These are phyloP conservation scores for Tetramorium bicarinatum DNA, from an alignment of 2,888 invertebrate genomes.

Conservation along the genomic window DNA sequence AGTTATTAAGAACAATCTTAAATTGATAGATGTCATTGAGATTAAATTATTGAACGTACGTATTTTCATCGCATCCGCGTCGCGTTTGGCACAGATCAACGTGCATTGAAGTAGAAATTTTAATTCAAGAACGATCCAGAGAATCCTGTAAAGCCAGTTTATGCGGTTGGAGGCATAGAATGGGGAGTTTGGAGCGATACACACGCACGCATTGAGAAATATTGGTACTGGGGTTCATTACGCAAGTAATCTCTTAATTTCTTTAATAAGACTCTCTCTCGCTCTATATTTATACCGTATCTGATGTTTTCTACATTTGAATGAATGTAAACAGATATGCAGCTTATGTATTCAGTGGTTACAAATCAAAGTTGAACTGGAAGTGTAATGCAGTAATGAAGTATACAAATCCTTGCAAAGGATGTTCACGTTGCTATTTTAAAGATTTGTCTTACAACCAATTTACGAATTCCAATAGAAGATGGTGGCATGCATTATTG, in stretches of 20 bases:
- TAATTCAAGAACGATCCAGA: conserved; percentile 80
- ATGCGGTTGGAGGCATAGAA: conserved; percentile 92
- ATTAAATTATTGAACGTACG: conserved; percentile 88
- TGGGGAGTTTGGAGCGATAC: conserved; percentile 96
- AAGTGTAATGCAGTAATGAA: conserved; percentile 91
- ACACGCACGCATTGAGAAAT: conserved; percentile 91
- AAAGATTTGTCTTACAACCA: conserved; percentile 83
- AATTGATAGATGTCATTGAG: conserved; percentile 93
- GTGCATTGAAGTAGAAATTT: conserved; percentile 16
- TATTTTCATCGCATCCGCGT: conserved; percentile 4
- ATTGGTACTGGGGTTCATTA: conserved; percentile 95
- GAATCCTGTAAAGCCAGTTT: conserved; percentile 90
- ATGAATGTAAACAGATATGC: conserved; percentile 87
- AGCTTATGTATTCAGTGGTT: conserved; percentile 92
- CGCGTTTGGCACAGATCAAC: not conserved
- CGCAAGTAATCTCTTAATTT: conserved; percentile 86
- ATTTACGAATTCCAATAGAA: conserved; percentile 80
- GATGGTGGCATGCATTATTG: conserved; percentile 87
- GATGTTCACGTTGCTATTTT: conserved; percentile 92
- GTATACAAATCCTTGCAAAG: conserved; percentile 93
- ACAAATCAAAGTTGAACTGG: conserved; percentile 90
- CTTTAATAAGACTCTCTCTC: not conserved
- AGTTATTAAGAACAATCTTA: conserved; percentile 91
- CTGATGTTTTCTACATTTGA: not conserved
- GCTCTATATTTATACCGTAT: not conserved